These are phyloP conservation scores for Apis laboriosa DNA, from an alignment of 1,140 invertebrate species.

Conservation along the genomic window DNA sequence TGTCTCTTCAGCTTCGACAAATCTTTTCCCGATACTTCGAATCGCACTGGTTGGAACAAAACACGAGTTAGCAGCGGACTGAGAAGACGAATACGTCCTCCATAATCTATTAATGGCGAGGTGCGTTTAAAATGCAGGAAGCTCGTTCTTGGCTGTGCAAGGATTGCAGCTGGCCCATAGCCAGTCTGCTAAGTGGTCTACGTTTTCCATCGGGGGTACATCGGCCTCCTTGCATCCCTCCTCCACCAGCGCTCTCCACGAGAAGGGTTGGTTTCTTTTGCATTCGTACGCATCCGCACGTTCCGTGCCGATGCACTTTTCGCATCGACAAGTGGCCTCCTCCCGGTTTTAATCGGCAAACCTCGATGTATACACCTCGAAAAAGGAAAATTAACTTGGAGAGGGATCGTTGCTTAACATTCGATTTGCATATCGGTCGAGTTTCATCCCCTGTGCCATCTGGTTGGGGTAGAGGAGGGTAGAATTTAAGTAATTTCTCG, in stretches of 20 bases:
- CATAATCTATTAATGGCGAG: slow-evolving; percentile 73
- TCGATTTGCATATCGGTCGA: slow-evolving; percentile 10
- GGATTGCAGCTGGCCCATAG: slow-evolving; percentile 71
- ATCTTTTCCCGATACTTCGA: slow-evolving; percentile 25
- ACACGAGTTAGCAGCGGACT: slow-evolving; percentile 37
- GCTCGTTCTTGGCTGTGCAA: slow-evolving; percentile 66
- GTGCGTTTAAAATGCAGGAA: slow-evolving; percentile 69
- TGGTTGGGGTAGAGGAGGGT: background rate
- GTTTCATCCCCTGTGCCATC: too few species aligned
- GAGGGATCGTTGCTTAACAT: slow-evolving; percentile 26
- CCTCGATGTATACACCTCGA: background rate
- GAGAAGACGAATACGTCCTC: slow-evolving; percentile 58
- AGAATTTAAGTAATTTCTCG: background rate
- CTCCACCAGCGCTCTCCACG: background rate
- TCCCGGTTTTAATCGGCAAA: slow-evolving; percentile 46
- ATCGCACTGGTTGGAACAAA: background rate
- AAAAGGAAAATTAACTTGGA: slow-evolving; percentile 37
- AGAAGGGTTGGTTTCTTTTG: background rate
- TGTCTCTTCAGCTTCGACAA: background rate
- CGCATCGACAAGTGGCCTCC: slow-evolving; percentile 34
- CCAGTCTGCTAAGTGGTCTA: slow-evolving; percentile 71
- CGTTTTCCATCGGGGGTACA: slow-evolving; percentile 55
- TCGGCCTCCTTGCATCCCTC: slow-evolving; percentile 7
- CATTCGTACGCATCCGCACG: slow-evolving; percentile 51
- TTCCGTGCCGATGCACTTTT: slow-evolving; percentile 31